Evolutionary conservation across 2,797 vertebrate genomes (phyloP), one percentile per base, ranked within the genome.

Genomic region (Spizella passerina): DNA sequence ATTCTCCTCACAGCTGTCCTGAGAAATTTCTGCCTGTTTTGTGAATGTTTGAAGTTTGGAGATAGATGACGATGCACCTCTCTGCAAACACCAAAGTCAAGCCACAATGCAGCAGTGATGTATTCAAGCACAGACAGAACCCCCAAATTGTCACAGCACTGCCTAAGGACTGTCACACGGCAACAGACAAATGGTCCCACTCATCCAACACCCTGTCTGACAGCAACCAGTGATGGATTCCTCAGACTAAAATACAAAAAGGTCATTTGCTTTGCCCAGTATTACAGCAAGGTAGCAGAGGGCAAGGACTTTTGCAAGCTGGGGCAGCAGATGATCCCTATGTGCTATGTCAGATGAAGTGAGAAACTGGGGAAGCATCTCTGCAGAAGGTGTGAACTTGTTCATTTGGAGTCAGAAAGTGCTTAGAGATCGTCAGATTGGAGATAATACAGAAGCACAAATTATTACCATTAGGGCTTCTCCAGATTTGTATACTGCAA

Each of bases 191-290:
- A 96, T 88, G 93, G 84, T 88, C 70, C 87, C 5, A 12, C 84
- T 96, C 92, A 95, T 93, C 82, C 86, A 93, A 78, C 72, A 88
- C 65, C 70, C 77, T 55, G 90, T 32, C 81, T 96, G 95, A 95
- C 93, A 93, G 93, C 69, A 87, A 63, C n/a, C 79, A 30, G 16
- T 82, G 91, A 96, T 86, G 89, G 91, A 95, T 96, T 91, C 82
- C 77, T 93, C 86, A 52, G 59, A 83, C 53, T 95, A 32, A 90
- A 92, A 86, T 68, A 83, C 5, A 0, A 44, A 92, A 88, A 92
- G 79, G 79, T 78, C 91, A 76, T 95, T 95, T 94, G 81, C 76
- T 47, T 81, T 75, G 49, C 46, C 61, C 47, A 17, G 32, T 57
- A 71, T 83, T 77, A 89, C 4, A 89, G 41, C 34, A 66, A 80